A percentile compares a stretch with the other conserved stretches of the same genome.
Conservation (phyloP, 1,140 invertebrate genomes). For the Nilaparvata lugens region DNA sequence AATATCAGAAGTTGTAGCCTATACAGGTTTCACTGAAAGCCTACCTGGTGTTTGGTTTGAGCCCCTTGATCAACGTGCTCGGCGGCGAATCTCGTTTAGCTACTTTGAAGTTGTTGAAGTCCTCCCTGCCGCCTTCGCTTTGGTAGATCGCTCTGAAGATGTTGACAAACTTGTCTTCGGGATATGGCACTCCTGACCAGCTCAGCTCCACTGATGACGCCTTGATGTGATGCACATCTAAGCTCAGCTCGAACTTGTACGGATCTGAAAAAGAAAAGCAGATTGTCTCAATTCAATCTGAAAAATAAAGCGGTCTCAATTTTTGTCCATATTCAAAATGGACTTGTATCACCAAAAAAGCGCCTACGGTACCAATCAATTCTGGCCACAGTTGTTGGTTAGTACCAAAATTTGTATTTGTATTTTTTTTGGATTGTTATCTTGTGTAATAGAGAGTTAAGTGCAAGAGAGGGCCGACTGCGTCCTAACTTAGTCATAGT, state of each 20-base stretch:
- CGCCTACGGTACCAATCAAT: too few relatives aligned
- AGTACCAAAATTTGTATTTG: too few relatives aligned
- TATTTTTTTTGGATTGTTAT: too few relatives aligned
- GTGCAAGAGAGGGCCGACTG: too few relatives aligned
- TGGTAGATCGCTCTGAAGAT: slow-evolving; percentile 80
- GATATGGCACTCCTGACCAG: slow-evolving; percentile 75
- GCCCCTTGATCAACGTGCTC: slow-evolving; percentile 52
- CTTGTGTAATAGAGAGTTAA: too few relatives aligned
- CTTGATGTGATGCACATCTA: slow-evolving; percentile 64
- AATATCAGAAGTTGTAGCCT: too few relatives aligned
- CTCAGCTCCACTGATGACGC: slow-evolving; percentile 63
- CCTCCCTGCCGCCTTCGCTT: slow-evolving; percentile 60
- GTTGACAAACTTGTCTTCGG: slow-evolving; percentile 83
- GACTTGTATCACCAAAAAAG: too few relatives aligned
- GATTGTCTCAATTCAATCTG: neutral
- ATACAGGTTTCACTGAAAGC: too few relatives aligned
- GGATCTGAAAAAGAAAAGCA: slow-evolving; percentile 44
- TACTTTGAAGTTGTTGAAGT: slow-evolving; percentile 72
- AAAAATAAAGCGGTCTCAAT: too few relatives aligned
- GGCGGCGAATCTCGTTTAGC: slow-evolving; percentile 68
- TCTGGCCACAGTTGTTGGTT: too few relatives aligned
- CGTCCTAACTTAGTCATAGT: too few relatives aligned
- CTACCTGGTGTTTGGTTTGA: slow-evolving; percentile 66
- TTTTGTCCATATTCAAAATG: too few relatives aligned
- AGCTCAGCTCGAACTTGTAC: slow-evolving; percentile 68